Percentiles rank a stretch among this genome's conserved stretches.
These are phyloP conservation scores for Acronicta psi DNA, from an alignment of 2,888 invertebrate species.

Conservation along the genomic window DNA sequence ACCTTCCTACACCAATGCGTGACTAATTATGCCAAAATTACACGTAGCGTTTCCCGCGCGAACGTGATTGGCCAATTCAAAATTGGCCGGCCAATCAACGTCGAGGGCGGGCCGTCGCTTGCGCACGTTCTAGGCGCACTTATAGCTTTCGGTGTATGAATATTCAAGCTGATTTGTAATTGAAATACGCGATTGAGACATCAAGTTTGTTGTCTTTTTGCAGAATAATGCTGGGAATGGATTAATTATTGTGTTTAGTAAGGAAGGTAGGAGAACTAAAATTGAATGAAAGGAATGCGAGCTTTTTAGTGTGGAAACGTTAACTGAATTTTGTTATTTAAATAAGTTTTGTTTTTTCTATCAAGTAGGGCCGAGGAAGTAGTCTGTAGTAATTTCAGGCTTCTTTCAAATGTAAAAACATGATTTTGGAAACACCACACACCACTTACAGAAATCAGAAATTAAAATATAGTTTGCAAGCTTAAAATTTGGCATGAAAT, in stretches of 20 bases:
- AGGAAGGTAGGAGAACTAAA: constrained; percentile 20
- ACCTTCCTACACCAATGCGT: constrained; percentile 76
- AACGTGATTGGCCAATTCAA: constrained; percentile 78
- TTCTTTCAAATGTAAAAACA: too few relatives aligned
- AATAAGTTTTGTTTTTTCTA: too few relatives aligned
- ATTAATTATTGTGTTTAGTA: constrained; percentile 40
- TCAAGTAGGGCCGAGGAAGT: too few relatives aligned
- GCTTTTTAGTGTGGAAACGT: constrained; percentile 23
- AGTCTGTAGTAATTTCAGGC: too few relatives aligned
- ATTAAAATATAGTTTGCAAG: too few relatives aligned
- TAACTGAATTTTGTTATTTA: constrained; percentile 5
- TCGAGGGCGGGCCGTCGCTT: constrained; percentile 81
- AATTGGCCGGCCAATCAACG: constrained; percentile 80
- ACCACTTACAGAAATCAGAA: too few relatives aligned
- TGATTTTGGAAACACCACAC: too few relatives aligned
- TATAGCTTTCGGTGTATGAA: constrained; percentile 72
- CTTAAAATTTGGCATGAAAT: too few relatives aligned
- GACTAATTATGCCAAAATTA: constrained; percentile 89
- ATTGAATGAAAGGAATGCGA: constrained; percentile 5
- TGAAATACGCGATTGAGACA: constrained; percentile 58
- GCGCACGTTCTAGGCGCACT: constrained; percentile 77
- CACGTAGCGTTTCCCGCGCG: constrained; percentile 71
- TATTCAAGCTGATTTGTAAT: constrained; percentile 73
- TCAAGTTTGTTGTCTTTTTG: constrained; percentile 49
- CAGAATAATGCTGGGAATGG: constrained; percentile 47